A percentile compares a stretch with the other conserved stretches of the same genome.
Evolutionary conservation across 2,113 vertebrate genomes (phyloP).

Genomic region (Phalacrocorax aristotelis): DNA sequence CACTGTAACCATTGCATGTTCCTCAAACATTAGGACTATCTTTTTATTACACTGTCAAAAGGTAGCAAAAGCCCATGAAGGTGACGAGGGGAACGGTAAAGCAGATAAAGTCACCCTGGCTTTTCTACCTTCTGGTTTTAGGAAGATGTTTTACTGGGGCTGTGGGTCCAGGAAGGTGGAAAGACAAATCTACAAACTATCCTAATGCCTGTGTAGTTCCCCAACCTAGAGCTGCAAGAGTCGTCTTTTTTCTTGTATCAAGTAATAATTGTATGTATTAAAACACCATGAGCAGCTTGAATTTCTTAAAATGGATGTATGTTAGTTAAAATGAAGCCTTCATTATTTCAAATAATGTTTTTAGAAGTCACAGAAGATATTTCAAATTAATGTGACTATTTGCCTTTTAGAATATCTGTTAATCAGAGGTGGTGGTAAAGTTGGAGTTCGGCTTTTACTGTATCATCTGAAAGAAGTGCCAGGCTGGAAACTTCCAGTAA

Average conservation of each 20-base stretch:
- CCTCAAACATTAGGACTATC: background rate
- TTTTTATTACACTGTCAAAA: background rate
- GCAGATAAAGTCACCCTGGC: background rate
- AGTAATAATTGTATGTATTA: background rate
- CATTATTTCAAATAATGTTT: background rate
- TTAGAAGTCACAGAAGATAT: background rate
- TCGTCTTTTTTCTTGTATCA: background rate
- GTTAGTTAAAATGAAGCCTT: background rate
- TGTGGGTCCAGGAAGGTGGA: background rate
- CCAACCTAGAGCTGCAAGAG: background rate
- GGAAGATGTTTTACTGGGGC: background rate
- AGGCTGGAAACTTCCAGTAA: background rate
- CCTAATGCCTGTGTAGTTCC: background rate
- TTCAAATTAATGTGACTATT: background rate
- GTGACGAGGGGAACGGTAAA: background rate
- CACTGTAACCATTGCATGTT: fast-evolving
- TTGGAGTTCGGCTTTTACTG: background rate
- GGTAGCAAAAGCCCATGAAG: background rate
- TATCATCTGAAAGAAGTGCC: background rate
- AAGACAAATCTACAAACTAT: background rate
- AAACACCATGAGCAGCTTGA: background rate
- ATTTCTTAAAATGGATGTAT: background rate
- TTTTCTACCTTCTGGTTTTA: background rate
- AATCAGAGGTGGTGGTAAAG: background rate
- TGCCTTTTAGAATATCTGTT: background rate